Evolutionary conservation across 2,888 invertebrate species (phyloP).

Genomic region (Erannis defoliaria): DNA sequence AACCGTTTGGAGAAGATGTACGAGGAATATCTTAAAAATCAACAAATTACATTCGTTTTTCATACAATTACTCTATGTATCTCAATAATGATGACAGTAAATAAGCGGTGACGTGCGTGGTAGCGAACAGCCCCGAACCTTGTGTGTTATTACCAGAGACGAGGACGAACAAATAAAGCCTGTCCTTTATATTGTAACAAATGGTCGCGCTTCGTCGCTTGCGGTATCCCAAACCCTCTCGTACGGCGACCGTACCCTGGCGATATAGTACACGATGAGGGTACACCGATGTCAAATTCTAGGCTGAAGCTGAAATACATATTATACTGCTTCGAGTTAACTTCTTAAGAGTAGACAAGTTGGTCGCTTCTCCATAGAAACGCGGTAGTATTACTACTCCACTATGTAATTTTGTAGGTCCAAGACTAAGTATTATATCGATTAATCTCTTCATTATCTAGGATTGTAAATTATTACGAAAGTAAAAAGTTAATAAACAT

Average conservation of each 20-base stretch:
- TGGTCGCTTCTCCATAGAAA: too few relatives aligned
- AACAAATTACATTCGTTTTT: neutral
- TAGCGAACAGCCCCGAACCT: conserved; percentile 34
- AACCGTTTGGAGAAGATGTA: too few relatives aligned
- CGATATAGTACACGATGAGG: conserved; percentile 26
- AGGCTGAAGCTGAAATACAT: conserved; percentile 3
- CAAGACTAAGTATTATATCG: too few relatives aligned
- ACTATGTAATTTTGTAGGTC: too few relatives aligned
- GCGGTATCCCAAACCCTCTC: conserved; percentile 26
- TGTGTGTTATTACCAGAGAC: conserved; percentile 34
- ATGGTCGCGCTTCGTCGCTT: conserved; percentile 36
- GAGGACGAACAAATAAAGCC: conserved; percentile 44
- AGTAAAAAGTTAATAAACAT: too few relatives aligned
- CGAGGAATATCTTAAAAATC: too few relatives aligned
- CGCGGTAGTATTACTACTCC: too few relatives aligned
- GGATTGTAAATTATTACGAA: too few relatives aligned
- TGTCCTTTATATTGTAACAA: conserved; percentile 47
- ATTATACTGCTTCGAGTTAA: too few relatives aligned
- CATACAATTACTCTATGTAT: neutral
- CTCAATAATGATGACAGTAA: too few relatives aligned
- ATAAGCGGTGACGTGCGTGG: conserved; percentile 28
- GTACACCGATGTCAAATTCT: conserved; percentile 11
- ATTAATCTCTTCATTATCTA: too few relatives aligned
- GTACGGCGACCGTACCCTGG: conserved; percentile 3
- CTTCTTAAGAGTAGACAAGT: too few relatives aligned